Evolutionary conservation across 2,888 invertebrate species (phyloP).

Genomic region (Troilus luridus): DNA sequence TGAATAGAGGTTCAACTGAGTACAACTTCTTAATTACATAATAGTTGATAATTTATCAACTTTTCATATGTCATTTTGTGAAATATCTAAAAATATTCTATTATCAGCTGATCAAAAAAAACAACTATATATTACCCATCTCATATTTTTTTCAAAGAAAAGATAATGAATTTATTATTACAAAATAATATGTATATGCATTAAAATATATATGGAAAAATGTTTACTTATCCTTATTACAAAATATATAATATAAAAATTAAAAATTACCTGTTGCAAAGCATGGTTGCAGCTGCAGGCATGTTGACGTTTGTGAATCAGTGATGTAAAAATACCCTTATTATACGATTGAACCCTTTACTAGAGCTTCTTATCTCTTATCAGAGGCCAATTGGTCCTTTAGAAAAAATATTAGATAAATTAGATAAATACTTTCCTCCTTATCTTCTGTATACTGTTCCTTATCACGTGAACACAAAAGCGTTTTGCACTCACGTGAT

Average conservation of each 20-base stretch:
- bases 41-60: neutral
- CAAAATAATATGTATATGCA: neutral
- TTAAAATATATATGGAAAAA: neutral
- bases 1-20: neutral
- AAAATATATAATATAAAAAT: neutral
- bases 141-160: neutral
- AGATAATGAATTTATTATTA: neutral
- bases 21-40: neutral
- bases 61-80: neutral
- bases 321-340: conserved; percentile 13
- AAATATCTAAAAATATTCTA: neutral
- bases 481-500: conserved; percentile 10
- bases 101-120: neutral
- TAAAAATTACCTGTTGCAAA: conserved; percentile 30
- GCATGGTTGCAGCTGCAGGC: neutral
- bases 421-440: conserved; percentile 46
- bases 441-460: conserved; percentile 1
- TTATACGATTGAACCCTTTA: conserved; percentile 19
- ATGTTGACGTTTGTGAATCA: conserved; percentile 39
- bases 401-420: conserved; percentile 43
- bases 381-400: conserved; percentile 41
- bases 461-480: conserved; percentile 38
- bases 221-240: conserved; percentile 7
- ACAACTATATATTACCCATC: neutral
- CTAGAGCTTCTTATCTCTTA: conserved; percentile 40